These are phyloP conservation scores for Brachypalpus laphriformis DNA, from an alignment of 2,888 invertebrate genomes.

Conservation along the genomic window DNA sequence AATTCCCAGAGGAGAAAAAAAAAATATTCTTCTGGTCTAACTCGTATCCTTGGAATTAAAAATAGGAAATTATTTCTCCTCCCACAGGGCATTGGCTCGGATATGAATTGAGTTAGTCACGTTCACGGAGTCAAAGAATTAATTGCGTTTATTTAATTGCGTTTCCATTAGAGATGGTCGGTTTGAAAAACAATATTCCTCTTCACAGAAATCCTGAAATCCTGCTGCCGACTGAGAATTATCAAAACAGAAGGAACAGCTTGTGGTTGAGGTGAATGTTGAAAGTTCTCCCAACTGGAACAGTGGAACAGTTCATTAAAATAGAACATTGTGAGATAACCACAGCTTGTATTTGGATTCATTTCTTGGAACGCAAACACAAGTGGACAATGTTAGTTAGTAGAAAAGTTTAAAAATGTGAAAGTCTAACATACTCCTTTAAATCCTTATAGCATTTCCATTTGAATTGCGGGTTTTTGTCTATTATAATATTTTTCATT, in stretches of 20 bases:
- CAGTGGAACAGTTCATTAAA: neutral
- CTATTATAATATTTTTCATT: neutral
- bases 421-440: neutral
- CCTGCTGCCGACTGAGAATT: neutral
- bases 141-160: constrained; percentile 38
- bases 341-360: no score
- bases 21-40: neutral
- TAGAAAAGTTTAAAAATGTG: neutral
- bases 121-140: constrained; percentile 28
- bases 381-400: no score
- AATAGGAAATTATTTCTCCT: neutral
- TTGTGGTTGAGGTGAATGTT: constrained; percentile 2
- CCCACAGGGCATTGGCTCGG: neutral
- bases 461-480: neutral
- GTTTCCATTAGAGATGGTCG: constrained; percentile 23
- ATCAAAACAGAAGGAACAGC: neutral
- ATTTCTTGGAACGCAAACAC: neutral
- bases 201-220: neutral
- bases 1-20: neutral
- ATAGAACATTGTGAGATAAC: neutral
- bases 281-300: neutral
- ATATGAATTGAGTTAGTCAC: constrained; percentile 22
- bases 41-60: neutral
- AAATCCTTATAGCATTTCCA: neutral
- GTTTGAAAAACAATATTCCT: neutral